These are phyloP conservation scores for Chloroceryle inda DNA, from an alignment of 2,797 vertebrate species.

Conservation along the genomic window DNA sequence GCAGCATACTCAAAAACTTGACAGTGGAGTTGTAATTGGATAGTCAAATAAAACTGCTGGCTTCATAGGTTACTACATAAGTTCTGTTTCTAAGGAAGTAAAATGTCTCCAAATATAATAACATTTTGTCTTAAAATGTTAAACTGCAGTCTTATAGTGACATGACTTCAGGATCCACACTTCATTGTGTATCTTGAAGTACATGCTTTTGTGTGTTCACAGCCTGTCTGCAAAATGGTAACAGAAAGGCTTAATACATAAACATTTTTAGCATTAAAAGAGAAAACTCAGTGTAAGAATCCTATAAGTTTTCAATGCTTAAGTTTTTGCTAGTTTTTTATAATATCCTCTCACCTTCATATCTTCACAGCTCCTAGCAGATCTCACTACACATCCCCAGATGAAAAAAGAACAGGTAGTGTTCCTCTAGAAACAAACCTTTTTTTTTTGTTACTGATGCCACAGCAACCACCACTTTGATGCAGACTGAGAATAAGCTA, in stretches of 20 bases:
- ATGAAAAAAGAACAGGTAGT: neutral
- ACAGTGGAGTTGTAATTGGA: neutral
- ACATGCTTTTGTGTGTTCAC: neutral
- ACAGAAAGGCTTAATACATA: neutral
- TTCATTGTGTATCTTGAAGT: neutral
- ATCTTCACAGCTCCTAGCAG: neutral
- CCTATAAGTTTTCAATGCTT: neutral
- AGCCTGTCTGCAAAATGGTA: fast-evolving
- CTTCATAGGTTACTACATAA: neutral
- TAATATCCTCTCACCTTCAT: neutral
- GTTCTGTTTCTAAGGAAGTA: neutral
- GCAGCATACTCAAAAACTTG: neutral
- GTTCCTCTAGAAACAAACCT: neutral
- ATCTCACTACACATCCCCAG: neutral
- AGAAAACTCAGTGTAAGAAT: neutral
- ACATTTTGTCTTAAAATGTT: neutral
- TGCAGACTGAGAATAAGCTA: neutral
- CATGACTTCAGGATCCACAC: neutral
- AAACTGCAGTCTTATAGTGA: neutral
- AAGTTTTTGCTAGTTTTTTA: neutral
- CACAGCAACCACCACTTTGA: neutral
- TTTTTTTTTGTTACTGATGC: neutral
- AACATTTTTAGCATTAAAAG: neutral
- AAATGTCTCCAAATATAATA: neutral
- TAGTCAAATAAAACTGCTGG: neutral